Conservation (phyloP, 2,797 vertebrate genomes). For the Oreochromis mossambicus region DNA sequence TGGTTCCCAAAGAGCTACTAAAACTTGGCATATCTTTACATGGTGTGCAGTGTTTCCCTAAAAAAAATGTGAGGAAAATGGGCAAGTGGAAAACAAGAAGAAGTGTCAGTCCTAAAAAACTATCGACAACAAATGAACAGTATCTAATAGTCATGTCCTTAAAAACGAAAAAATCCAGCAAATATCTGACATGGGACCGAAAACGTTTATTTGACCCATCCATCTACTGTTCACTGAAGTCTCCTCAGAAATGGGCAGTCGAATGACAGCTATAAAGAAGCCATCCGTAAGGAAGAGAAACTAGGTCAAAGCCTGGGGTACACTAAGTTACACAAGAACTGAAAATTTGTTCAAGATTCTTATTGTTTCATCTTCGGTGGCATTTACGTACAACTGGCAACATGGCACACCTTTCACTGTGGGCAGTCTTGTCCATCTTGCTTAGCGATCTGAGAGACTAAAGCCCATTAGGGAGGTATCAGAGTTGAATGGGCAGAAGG, state of each 20-base stretch:
- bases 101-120: neutral
- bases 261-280: neutral
- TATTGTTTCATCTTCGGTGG: neutral
- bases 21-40: neutral
- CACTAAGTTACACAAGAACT: neutral
- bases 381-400: neutral
- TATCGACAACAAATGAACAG: neutral
- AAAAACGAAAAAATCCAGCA: neutral
- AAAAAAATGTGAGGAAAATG: neutral
- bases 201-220: neutral
- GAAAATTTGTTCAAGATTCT: neutral
- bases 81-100: neutral
- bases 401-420: neutral
- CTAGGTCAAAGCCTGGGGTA: neutral
- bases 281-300: neutral
- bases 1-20: neutral
- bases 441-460: conserved; percentile 26
- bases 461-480: conserved; percentile 51
- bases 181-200: neutral
- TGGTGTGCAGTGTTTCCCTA: neutral
- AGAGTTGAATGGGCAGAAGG: conserved; percentile 39
- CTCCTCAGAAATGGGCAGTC: neutral
- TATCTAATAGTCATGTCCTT: neutral
- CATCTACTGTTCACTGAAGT: neutral
- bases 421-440: conserved; percentile 7